Conservation (phyloP, 2,797 vertebrate genomes). For the Eupleurogrammus muticus region DNA sequence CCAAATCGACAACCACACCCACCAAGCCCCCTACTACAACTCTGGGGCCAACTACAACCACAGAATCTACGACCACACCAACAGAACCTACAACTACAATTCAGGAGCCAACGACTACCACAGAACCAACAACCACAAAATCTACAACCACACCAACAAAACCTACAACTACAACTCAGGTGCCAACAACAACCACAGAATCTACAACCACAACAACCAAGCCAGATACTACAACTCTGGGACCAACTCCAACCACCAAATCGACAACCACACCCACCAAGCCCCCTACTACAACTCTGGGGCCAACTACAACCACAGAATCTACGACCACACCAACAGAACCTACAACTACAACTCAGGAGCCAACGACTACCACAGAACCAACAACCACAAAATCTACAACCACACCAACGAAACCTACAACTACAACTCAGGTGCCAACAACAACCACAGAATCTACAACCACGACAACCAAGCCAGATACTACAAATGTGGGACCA, state of each 20-base stretch:
- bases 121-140: neutral
- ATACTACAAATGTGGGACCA: neutral
- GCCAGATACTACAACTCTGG: neutral
- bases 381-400: neutral
- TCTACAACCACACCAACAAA: neutral
- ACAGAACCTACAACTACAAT: neutral
- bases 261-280: neutral
- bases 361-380: neutral
- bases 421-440: neutral
- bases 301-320: neutral
- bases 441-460: slow-evolving; percentile 13
- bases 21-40: neutral
- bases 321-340: neutral
- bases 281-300: neutral
- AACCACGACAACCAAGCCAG: neutral
- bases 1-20: neutral
- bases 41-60: neutral
- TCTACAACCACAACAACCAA: slow-evolving; percentile 3
- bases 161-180: neutral
- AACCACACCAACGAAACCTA: neutral
- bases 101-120: neutral
- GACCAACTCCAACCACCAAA: neutral
- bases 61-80: neutral
- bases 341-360: neutral
- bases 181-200: neutral